Percentiles rank a stretch among this genome's conserved stretches.
These are phyloP conservation scores for Neomorphus geoffroyi DNA, from an alignment of 2,797 vertebrate species.

Conservation along the genomic window DNA sequence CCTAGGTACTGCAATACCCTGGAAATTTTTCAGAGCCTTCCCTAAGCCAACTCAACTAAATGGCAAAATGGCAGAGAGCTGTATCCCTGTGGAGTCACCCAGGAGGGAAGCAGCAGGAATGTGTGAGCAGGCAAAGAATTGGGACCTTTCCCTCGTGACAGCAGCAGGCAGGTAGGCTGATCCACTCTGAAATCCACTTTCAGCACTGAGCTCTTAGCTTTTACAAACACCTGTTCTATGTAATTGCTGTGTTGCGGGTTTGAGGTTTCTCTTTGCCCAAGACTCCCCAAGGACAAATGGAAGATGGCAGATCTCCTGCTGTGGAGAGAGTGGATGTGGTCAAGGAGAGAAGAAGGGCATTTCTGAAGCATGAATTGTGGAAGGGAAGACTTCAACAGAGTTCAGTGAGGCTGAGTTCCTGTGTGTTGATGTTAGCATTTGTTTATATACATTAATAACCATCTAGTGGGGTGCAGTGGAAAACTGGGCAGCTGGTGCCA, in stretches of 20 bases:
- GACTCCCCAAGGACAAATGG: neutral
- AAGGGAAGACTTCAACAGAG: neutral
- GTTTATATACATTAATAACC: neutral
- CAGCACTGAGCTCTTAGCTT: too few relatives aligned
- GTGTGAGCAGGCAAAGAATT: neutral
- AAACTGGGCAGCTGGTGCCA: neutral
- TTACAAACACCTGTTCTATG: neutral
- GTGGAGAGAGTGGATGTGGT: neutral
- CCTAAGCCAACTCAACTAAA: neutral
- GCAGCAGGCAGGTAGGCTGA: neutral
- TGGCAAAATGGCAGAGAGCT: neutral
- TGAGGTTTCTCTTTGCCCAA: neutral
- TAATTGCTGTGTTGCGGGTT: neutral
- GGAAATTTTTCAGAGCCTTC: neutral
- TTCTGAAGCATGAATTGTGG: neutral
- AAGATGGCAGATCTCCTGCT: neutral
- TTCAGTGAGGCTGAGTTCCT: neutral
- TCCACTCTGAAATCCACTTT: neutral
- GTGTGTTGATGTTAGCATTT: neutral
- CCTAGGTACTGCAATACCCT: fast-evolving
- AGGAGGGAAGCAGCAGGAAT: neutral
- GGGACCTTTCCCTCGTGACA: neutral
- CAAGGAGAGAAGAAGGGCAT: neutral
- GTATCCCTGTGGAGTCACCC: neutral
- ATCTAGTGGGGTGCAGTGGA: neutral